Percentiles rank a stretch among this genome's conserved stretches.
phyloP scores from a whole-genome alignment of 2,888 invertebrate species.

The Icerya purchasi region DNA sequence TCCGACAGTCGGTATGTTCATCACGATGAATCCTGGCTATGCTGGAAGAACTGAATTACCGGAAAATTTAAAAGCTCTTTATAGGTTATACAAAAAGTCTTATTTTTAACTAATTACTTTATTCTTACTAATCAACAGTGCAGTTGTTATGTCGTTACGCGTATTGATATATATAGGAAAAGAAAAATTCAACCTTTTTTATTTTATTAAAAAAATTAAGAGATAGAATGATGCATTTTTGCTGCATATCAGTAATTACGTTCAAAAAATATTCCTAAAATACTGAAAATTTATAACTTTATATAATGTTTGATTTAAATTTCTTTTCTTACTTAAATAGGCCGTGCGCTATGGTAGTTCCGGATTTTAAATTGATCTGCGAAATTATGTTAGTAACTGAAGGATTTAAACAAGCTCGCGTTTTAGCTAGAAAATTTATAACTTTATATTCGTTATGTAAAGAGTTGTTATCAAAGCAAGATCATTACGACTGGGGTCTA shows the following conservation, averaged over 20 bases:
- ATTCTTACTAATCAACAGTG: no score
- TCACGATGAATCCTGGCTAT: conserved; percentile 93
- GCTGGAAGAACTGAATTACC: conserved; percentile 78
- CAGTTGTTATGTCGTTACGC: no score
- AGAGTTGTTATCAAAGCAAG: conserved; percentile 78
- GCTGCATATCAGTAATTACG: no score
- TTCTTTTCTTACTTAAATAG: conserved; percentile 26
- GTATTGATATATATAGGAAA: no score
- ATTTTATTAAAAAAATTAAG: no score
- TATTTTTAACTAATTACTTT: neutral
- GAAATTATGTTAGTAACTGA: conserved; percentile 94
- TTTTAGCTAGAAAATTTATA: conserved; percentile 80
- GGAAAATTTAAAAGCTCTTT: conserved; percentile 43
- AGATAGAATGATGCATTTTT: no score
- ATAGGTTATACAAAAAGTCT: conserved; percentile 26
- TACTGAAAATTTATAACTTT: no score
- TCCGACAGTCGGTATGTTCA: conserved; percentile 69
- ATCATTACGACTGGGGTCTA: conserved; percentile 93
- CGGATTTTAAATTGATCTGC: conserved; percentile 85
- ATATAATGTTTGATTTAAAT: no score
- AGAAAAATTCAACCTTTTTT: neutral
- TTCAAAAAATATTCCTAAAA: no score
- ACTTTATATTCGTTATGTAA: conserved; percentile 75
- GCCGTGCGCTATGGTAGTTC: conserved; percentile 94
- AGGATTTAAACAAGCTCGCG: conserved; percentile 77